Conservation (phyloP, 2,113 vertebrate genomes). For the Prietella phreatophila region DNA sequence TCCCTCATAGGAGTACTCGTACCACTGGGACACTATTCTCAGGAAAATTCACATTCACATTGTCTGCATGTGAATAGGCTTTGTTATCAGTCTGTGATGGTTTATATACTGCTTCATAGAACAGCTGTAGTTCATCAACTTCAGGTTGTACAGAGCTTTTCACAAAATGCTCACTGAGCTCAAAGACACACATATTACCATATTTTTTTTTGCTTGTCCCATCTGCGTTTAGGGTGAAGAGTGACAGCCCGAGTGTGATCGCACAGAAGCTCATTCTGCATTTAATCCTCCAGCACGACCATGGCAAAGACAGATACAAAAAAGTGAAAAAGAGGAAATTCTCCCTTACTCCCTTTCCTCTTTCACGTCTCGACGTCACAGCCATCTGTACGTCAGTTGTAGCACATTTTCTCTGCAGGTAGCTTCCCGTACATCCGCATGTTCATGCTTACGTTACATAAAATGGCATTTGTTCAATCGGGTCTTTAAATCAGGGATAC, state of each 20-base stretch:
- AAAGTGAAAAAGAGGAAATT: not conserved
- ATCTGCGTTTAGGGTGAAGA: not conserved
- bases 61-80: slow-evolving; percentile 31
- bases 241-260: not conserved
- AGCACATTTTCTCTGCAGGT: not conserved
- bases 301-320: not conserved
- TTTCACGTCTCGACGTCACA: not conserved
- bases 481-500: not conserved
- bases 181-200: not conserved
- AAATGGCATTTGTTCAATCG: slow-evolving; percentile 13
- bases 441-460: slow-evolving; percentile 16
- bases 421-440: not conserved
- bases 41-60: slow-evolving; percentile 13
- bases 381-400: not conserved
- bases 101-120: slow-evolving; percentile 43
- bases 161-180: not conserved
- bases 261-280: slow-evolving; percentile 12
- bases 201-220: not conserved
- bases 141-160: slow-evolving; percentile 3
- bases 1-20: not conserved
- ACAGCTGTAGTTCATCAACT: slow-evolving; percentile 17
- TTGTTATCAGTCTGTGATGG: slow-evolving; percentile 29
- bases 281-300: slow-evolving; percentile 10
- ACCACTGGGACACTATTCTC: slow-evolving; percentile 7
- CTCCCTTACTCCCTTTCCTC: not conserved